These are phyloP conservation scores for Danio tinwini DNA, from an alignment of 2,797 vertebrate species.

Conservation along the genomic window DNA sequence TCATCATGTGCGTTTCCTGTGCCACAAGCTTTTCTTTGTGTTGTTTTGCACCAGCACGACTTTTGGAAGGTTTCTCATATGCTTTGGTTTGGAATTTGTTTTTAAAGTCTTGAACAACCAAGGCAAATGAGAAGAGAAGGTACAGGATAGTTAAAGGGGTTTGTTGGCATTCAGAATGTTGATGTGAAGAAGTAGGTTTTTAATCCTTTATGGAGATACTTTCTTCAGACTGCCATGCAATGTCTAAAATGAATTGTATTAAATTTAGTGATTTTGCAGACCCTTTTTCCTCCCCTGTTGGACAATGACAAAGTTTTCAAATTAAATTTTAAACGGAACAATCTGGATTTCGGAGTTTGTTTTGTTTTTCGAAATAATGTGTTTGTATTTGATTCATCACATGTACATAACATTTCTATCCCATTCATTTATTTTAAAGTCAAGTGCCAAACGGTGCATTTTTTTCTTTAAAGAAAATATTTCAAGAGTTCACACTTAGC, in stretches of 20 bases:
- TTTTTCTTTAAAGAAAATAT: not conserved
- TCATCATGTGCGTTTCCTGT: constrained; percentile 4
- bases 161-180: constrained; percentile 6
- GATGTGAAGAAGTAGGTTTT: not conserved
- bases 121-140: not conserved
- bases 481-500: too few species aligned
- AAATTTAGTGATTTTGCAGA: constrained; percentile 66
- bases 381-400: not conserved
- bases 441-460: not conserved
- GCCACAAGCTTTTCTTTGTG: constrained; percentile 5
- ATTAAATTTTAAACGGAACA: constrained; percentile 73
- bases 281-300: constrained; percentile 61
- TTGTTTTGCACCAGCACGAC: not conserved
- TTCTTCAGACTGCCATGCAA: constrained; percentile 52
- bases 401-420: not conserved
- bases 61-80: constrained; percentile 16
- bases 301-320: constrained; percentile 70
- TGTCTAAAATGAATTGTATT: constrained; percentile 63
- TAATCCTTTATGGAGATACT: constrained; percentile 11
- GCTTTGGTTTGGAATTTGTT: not conserved
- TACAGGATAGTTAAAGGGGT: not conserved
- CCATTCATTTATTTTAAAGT: not conserved
- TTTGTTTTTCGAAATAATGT: not conserved
- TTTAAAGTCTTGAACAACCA: not conserved
- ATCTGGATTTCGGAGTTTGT: constrained; percentile 39